Evolutionary conservation across 2,797 vertebrate genomes (phyloP).

Genomic region (Protosalanx chinensis): DNA sequence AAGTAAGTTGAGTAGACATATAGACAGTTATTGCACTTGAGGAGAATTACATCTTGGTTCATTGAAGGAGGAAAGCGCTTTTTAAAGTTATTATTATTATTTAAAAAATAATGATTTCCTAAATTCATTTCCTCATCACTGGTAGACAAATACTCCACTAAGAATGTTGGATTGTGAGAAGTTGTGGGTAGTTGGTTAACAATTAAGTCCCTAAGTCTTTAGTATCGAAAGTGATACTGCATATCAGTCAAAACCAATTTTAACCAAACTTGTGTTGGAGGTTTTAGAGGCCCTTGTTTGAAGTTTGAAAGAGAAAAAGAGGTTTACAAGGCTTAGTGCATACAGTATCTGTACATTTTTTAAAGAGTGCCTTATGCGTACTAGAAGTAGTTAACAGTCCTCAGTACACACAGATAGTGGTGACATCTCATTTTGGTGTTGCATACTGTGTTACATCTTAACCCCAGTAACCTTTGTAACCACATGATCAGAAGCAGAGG

Average conservation of each 20-base stretch:
- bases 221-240: no score
- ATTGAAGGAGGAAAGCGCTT: no score
- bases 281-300: no score
- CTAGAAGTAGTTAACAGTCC: neutral
- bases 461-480: slow-evolving; percentile 15
- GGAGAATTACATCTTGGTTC: no score
- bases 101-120: no score
- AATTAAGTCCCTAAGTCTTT: neutral
- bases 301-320: no score
- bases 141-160: neutral
- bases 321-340: neutral
- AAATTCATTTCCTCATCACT: neutral
- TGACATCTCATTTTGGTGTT: slow-evolving; percentile 28
- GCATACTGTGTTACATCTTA: slow-evolving; percentile 27
- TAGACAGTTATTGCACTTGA: no score
- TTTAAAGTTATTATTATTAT: neutral
- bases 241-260: slow-evolving; percentile 2
- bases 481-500: slow-evolving; percentile 26
- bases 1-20: no score
- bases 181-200: neutral
- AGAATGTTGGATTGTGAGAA: neutral
- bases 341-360: no score
- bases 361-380: no score
- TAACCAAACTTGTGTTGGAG: no score
- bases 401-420: neutral